Base-by-base conservation (phyloP, 1,140 invertebrate species). In the Aphaenogaster floridana region DNA sequence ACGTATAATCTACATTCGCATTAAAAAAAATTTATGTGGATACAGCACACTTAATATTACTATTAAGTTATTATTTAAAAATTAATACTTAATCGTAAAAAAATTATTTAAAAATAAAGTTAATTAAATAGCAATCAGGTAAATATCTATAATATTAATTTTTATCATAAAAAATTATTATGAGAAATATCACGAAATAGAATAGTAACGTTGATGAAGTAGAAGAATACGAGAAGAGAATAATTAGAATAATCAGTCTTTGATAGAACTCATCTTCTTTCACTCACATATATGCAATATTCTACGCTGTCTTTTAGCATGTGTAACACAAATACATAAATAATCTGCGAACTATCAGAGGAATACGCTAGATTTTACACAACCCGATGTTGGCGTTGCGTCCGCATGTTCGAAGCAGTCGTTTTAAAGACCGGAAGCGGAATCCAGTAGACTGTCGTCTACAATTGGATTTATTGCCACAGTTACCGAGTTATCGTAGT, bases 401-500 rank as follows among this genome's bases (percentile, higher is more conserved):
- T 17, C 13, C n/a, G 68, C 34, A 50, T n/a, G 21, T 71, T 83
- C 6, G 68, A 45, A 45, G 50, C 68, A 45, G 34, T 36, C 42
- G 34, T 42, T 61, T 83, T 61, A 84, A 48, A 84, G 36, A 61
- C 17, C 68, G 13, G 68, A 74, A 74, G 54, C 28, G 39, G 69
- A 17, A 39, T 84, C 69, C 54, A 74, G 7, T 21, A 84, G 17
- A 72, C 59, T 54, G 42, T 89, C 77, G 21, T 78, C 64, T 34
- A 85, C 66, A 5, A 90, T 48, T 4, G 66, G 89, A 59, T 21
- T 81, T 68, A 90, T 61, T 21, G 76, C 42, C 36, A 90, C 86
- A 0, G 89, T 90, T 13, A 88, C 80, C 0, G 86, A 90, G 21
- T 90, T 90, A 3, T 90, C 89, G 36, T 85, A 90, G n/a, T 80